Evolutionary conservation across 2,113 vertebrate species (phyloP).

Genomic region (Chamaetylas fuelleborni): DNA sequence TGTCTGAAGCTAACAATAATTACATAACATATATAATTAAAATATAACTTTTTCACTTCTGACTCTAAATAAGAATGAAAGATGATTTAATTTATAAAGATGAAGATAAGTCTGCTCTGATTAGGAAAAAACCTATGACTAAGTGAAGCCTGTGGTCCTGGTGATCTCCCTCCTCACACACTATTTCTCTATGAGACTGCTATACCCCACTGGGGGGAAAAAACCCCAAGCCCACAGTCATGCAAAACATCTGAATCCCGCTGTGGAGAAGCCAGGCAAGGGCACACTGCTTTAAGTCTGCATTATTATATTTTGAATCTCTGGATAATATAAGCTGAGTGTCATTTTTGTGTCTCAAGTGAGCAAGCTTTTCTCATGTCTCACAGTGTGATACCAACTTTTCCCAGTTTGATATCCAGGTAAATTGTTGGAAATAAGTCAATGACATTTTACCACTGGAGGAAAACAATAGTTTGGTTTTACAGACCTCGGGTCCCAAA

Average conservation of each 20-base stretch:
- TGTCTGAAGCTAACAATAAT: neutral
- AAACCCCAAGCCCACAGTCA: accelerated
- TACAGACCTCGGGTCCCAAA: neutral
- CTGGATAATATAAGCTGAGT: neutral
- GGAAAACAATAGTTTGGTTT: neutral
- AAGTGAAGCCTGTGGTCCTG: neutral
- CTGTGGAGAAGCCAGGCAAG: neutral
- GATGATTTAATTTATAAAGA: neutral
- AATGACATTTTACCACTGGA: neutral
- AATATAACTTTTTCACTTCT: neutral
- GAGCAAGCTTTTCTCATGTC: neutral
- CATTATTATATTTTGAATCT: neutral
- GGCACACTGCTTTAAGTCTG: neutral
- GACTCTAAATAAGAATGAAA: neutral
- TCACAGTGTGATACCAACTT: neutral
- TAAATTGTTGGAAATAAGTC: conserved; percentile 35
- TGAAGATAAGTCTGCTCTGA: neutral
- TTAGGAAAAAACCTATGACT: neutral
- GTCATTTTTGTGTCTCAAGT: neutral
- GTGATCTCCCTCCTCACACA: neutral
- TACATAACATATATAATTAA: neutral
- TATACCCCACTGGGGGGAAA: accelerated
- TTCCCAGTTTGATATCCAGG: neutral
- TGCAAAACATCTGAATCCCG: neutral
- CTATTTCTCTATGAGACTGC: neutral